Evolutionary conservation across 64 coral and sea anemone genomes (phyloP), one percentile per base, ranked within the genome.

Genomic region (Pachyseris speciosa): DNA sequence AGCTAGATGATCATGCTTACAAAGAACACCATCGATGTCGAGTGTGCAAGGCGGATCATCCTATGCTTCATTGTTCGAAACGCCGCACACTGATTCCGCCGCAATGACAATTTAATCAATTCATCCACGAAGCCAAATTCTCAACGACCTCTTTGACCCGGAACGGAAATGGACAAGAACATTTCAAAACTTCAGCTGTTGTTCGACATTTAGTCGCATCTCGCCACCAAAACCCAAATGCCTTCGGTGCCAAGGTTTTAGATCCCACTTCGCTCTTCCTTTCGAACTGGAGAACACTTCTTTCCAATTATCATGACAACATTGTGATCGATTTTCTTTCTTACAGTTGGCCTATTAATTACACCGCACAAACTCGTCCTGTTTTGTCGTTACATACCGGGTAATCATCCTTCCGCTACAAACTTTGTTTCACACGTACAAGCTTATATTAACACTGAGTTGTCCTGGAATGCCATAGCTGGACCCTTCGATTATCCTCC

Each of bases 301-400:
- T 85, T 4, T 43, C 20, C 1, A 44, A 69, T 15, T 85, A 85
- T 47, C 20, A 50, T 0, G 38, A 85, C 28, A 38, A 57, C 4
- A 37, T 42, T 25, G 80, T 70, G 10, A 19, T 43, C 10, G 20
- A 48, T 10, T 70, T 69, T 33, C 29, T 86, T 13, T 31, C 63
- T 16, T 71, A 86, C 36, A 41, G 83, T 25, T 86, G 83, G 64
- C 83, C 83, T 22, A 33, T 70, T 13, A 49, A 49, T 69, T 86
- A 69, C 10, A 49, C 83, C 1, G 9, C 61, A 49, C 41, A 69
- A 8, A 43, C 42, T 10, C 20, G 1, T 43, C 83, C 83, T 2
- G 64, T 32, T 37, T 86, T 43, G 32, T 49, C 66, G 2, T 49
- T 69, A 20, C 42, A 37, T n/a, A n/a, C n/a, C n/a, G n/a, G n/a